These are phyloP conservation scores for Orthosia incerta DNA, from an alignment of 2,888 invertebrate species.

Conservation along the genomic window DNA sequence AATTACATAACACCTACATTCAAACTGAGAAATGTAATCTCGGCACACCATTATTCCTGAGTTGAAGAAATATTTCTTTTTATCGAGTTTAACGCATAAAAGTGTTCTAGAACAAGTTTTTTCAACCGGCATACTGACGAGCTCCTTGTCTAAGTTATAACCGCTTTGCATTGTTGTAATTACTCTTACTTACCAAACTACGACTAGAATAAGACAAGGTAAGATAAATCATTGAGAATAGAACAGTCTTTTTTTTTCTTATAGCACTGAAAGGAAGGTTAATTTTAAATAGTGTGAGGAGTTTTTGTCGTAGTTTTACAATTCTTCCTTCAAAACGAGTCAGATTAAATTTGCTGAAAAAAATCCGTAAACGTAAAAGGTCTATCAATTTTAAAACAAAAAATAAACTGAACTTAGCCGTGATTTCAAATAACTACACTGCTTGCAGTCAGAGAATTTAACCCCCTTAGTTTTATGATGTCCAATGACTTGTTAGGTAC, in stretches of 20 bases:
- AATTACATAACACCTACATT: conserved; percentile 21
- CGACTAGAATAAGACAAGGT: conserved; percentile 36
- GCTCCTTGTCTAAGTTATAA: conserved; percentile 60
- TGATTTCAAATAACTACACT: background rate
- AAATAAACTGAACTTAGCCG: too few relatives aligned
- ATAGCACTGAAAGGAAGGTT: too few relatives aligned
- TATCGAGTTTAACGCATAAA: too few relatives aligned
- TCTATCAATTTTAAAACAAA: too few relatives aligned
- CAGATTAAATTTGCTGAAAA: too few relatives aligned
- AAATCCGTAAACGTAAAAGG: too few relatives aligned
- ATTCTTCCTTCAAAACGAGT: too few relatives aligned
- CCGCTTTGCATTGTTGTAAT: conserved; percentile 67
- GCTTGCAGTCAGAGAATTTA: background rate
- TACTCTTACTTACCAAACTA: conserved; percentile 52
- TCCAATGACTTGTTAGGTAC: too few relatives aligned
- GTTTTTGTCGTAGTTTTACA: too few relatives aligned
- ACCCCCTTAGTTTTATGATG: too few relatives aligned
- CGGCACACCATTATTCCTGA: conserved; percentile 29
- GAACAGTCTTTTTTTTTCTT: too few relatives aligned
- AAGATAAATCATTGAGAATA: conserved; percentile 21
- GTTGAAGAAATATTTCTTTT: conserved; percentile 40
- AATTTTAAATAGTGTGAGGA: too few relatives aligned
- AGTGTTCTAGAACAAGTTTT: conserved; percentile 51
- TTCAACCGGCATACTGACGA: conserved; percentile 58
- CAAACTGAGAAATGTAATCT: conserved; percentile 20